Conservation (phyloP, 2,113 vertebrate genomes). For the Tinamus guttatus region DNA sequence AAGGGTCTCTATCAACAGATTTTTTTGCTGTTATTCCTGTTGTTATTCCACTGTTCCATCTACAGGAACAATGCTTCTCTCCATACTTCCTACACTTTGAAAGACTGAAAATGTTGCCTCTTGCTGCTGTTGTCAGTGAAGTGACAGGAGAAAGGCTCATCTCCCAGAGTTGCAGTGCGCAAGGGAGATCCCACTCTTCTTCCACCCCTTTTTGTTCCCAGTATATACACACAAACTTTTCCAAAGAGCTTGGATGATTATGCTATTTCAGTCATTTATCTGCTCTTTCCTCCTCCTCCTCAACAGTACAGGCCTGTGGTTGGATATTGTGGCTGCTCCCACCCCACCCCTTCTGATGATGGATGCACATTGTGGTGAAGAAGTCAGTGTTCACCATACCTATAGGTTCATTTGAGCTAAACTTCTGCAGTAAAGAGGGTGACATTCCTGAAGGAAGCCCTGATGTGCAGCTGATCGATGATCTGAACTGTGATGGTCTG, state of each 20-base stretch:
- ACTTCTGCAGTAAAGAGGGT: neutral
- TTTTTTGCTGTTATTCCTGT: neutral
- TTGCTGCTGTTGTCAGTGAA: neutral
- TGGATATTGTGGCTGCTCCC: neutral
- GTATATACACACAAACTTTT: neutral
- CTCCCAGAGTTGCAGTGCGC: neutral
- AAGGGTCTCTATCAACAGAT: neutral
- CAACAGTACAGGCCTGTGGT: neutral
- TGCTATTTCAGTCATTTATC: neutral
- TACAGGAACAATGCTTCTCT: neutral
- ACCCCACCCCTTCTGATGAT: neutral
- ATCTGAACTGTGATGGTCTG: neutral
- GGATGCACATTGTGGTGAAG: neutral
- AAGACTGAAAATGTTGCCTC: neutral
- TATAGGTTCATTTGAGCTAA: neutral
- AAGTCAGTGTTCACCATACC: neutral
- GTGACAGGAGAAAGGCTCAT: neutral
- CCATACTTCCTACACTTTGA: neutral
- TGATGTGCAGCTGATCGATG: neutral
- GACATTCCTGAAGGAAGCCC: neutral
- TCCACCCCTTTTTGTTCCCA: neutral
- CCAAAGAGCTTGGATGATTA: neutral
- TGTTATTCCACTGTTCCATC: neutral
- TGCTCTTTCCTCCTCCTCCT: neutral
- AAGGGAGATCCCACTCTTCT: neutral